Evolutionary conservation across 1,140 invertebrate genomes (phyloP), one percentile per base, ranked within the genome.

Genomic region (Drosophila santomea): DNA sequence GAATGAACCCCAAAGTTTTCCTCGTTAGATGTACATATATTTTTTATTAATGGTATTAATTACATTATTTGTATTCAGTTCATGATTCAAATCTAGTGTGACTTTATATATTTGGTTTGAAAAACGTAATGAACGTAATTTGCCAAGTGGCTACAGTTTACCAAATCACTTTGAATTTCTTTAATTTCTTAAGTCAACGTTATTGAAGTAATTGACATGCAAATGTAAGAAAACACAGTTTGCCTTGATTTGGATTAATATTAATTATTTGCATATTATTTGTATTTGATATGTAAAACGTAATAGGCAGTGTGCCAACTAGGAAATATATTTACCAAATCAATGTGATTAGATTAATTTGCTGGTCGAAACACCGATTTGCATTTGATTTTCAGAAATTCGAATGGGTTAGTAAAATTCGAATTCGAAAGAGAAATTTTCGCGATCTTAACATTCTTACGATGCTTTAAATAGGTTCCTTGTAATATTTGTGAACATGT

Each of bases 401-500:
- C 14, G 32, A 51, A 15, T 8, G 35, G 32, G 48, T 17, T 28
- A 51, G 48, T 51, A 51, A 51, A 35, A 51, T 51, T 51, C 48
- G 48, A 51, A 51, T 51, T 51, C 28, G 25, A 51, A 51, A 32
- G 48, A 15, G 25, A 35, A 51, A 51, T 32, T n/a, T 35, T 35
- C 1, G 28, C 48, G 48, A 51, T 51, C 28, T 12, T 51, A 3
- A 51, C n/a, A 51, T 51, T 51, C 48, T 28, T 51, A 51, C 28
- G 25, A 15, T 51, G 25, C 48, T 51, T 51, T 51, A 51, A 51
- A 51, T 51, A 51, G 48, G 48, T 35, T 51, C 48, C 48, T 51
- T 51, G 48, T 51, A 51, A 51, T 51, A 51, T 51, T 51, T 51
- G 48, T 51, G 48, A 51, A 51, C 48, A 51, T 51, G 48, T 51